Evolutionary conservation across 2,888 invertebrate genomes (phyloP).

Genomic region (Tenthredo amoena): DNA sequence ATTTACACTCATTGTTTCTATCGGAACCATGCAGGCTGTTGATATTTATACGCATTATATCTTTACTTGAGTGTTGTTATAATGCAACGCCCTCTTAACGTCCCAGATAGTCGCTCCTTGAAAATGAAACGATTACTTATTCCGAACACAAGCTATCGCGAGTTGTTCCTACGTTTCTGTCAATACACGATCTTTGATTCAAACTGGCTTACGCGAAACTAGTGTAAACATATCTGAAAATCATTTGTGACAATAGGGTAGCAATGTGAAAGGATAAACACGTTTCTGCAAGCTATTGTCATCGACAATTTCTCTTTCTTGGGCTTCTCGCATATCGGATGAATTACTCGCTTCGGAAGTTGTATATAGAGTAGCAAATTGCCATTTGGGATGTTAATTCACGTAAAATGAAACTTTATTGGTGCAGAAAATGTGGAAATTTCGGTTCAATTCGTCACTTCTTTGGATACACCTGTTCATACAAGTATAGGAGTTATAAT

Average conservation of each 20-base stretch:
- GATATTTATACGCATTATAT: neutral
- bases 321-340: neutral
- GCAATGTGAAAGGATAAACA: neutral
- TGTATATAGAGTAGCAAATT: neutral
- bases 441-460: neutral
- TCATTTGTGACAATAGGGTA: neutral
- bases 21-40: slow-evolving; percentile 1
- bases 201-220: neutral
- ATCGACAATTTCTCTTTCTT: neutral
- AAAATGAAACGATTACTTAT: neutral
- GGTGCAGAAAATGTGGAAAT: neutral
- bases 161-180: neutral
- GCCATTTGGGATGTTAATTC: neutral
- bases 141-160: neutral
- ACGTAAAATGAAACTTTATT: neutral
- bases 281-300: neutral
- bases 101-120: neutral
- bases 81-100: slow-evolving; percentile 1
- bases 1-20: neutral
- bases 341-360: neutral
- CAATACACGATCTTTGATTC: neutral
- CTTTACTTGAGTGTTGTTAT: neutral
- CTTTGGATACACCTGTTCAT: neutral
- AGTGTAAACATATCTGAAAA: neutral
- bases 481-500: neutral